Evolutionary conservation across 2,888 invertebrate genomes (phyloP).

Genomic region (Heliconius ethilla): DNA sequence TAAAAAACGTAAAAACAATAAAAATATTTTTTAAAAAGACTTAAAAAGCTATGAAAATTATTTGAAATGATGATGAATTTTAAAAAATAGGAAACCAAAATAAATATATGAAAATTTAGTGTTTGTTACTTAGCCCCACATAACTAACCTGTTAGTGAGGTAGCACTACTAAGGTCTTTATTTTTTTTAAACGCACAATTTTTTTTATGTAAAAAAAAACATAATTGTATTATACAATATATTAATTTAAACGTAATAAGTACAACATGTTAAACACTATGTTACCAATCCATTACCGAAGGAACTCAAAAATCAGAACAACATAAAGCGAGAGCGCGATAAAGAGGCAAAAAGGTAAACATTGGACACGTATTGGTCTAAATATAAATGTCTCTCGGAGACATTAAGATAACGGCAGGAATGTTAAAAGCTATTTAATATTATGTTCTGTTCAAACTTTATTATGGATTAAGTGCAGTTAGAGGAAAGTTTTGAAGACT

Average conservation of each 20-base stretch:
- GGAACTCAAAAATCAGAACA: constrained; percentile 61
- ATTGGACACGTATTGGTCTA: constrained; percentile 78
- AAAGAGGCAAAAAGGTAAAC: constrained; percentile 78
- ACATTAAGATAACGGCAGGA: constrained; percentile 76
- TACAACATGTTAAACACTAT: not conserved
- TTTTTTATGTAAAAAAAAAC: not conserved
- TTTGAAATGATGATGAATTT: no score
- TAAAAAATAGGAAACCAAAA: no score
- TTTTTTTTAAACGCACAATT: not conserved
- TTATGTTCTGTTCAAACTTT: constrained; percentile 81
- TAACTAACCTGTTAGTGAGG: no score
- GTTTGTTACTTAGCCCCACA: no score
- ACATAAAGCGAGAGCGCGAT: constrained; percentile 58
- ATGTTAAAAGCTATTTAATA: constrained; percentile 84
- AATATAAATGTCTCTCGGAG: constrained; percentile 78
- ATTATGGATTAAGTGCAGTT: constrained; percentile 55
- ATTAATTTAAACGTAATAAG: not conserved
- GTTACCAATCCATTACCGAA: constrained; percentile 38
- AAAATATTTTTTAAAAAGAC: no score
- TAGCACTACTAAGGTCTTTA: not conserved
- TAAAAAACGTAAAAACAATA: no score
- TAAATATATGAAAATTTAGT: no score
- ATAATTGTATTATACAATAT: not conserved
- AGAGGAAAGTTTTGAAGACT: constrained; percentile 26
- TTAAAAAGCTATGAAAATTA: no score